Conservation (phyloP, 2,113 vertebrate genomes). For the Erythrolamprus reginae region DNA sequence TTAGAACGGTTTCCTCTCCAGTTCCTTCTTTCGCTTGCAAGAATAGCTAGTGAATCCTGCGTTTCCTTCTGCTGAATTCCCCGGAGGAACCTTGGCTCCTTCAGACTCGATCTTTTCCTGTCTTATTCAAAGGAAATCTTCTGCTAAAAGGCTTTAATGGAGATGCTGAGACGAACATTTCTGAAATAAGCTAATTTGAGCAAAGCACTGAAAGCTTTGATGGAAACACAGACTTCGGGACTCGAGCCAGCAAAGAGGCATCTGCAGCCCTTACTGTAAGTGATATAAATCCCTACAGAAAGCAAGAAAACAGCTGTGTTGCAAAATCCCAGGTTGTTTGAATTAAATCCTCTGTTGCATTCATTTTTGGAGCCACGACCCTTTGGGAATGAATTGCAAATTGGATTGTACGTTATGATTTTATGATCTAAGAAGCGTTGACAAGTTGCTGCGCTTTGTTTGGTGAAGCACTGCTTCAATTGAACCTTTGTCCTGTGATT, state of each 20-base stretch:
- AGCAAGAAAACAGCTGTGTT: slow-evolving; percentile 39
- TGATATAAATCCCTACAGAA: slow-evolving; percentile 28
- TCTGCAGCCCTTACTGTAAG: slow-evolving; percentile 36
- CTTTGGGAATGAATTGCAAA: slow-evolving; percentile 25
- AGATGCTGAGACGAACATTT: slow-evolving; percentile 38
- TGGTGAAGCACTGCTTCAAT: neutral
- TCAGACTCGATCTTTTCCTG: slow-evolving; percentile 20
- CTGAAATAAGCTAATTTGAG: slow-evolving; percentile 48
- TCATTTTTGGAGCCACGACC: slow-evolving; percentile 29
- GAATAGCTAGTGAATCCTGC: neutral
- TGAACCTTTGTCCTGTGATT: neutral
- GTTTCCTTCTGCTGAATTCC: slow-evolving; percentile 10
- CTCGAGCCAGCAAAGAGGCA: slow-evolving; percentile 40
- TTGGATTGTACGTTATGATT: slow-evolving; percentile 6
- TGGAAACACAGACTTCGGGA: slow-evolving; percentile 46
- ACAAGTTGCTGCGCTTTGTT: neutral
- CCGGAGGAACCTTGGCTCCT: slow-evolving; percentile 14
- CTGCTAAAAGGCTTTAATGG: slow-evolving; percentile 30
- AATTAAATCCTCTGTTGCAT: slow-evolving; percentile 27
- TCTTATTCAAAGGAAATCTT: slow-evolving; percentile 33
- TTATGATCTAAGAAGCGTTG: slow-evolving; percentile 12
- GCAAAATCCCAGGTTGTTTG: slow-evolving; percentile 30
- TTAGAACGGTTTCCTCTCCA: neutral
- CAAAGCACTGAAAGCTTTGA: slow-evolving; percentile 30
- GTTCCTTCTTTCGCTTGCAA: neutral